These are phyloP conservation scores for Larimichthys crocea DNA, from an alignment of 2,113 vertebrate species.

Conservation along the genomic window DNA sequence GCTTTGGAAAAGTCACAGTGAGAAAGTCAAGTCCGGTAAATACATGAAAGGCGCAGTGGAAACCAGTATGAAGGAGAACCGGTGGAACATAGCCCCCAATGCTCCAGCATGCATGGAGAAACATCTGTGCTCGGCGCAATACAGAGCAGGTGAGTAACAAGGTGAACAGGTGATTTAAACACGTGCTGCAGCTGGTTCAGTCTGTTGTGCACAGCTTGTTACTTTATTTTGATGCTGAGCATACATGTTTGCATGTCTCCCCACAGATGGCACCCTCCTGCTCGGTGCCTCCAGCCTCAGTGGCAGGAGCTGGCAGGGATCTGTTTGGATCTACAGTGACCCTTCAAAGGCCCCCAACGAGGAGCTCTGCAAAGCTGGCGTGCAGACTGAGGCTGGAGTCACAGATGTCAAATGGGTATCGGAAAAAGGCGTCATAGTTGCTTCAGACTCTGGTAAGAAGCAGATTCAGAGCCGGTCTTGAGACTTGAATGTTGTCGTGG, in stretches of 20 bases:
- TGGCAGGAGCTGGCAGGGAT: conserved; percentile 94
- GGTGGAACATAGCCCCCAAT: conserved; percentile 91
- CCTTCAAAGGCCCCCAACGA: conserved; percentile 91
- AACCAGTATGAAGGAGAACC: conserved; percentile 84
- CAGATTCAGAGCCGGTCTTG: no score
- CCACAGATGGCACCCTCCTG: conserved; percentile 89
- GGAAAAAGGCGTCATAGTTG: conserved; percentile 88
- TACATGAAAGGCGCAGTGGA: conserved; percentile 70
- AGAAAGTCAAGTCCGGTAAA: neutral
- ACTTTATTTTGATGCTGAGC: neutral
- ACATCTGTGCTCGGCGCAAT: conserved; percentile 89
- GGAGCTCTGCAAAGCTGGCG: conserved; percentile 93
- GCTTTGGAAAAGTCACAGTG: no score
- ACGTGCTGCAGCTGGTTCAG: conserved; percentile 36
- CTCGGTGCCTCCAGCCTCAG: conserved; percentile 91
- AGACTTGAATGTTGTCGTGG: neutral
- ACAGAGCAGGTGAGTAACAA: conserved; percentile 84
- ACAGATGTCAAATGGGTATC: conserved; percentile 91
- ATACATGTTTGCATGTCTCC: neutral
- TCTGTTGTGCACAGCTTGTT: neutral
- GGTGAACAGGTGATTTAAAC: conserved; percentile 15
- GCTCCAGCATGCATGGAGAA: conserved; percentile 96
- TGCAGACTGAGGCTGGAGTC: conserved; percentile 94
- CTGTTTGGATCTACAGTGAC: conserved; percentile 94
- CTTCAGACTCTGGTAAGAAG: conserved; percentile 91